Percentiles rank a stretch among this genome's conserved stretches.
These are phyloP conservation scores for Apistogramma diplotaenia DNA, from an alignment of 2,113 vertebrate species.

Conservation along the genomic window DNA sequence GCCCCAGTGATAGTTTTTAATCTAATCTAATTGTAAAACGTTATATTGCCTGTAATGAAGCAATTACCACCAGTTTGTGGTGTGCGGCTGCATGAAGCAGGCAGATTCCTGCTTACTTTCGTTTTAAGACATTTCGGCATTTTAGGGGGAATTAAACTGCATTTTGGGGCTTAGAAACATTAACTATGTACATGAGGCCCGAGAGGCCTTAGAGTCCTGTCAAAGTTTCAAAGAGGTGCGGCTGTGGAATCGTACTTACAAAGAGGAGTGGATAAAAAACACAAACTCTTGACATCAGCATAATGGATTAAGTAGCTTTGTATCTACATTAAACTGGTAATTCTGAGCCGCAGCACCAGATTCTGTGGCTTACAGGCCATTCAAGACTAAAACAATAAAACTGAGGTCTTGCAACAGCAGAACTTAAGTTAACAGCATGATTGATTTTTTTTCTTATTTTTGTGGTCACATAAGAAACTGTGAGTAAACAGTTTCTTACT, in stretches of 20 bases:
- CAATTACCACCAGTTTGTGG: not conserved
- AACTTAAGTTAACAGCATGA: too few species aligned
- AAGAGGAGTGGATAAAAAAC: not conserved
- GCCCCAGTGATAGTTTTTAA: not conserved
- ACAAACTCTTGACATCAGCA: not conserved
- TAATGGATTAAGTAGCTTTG: not conserved
- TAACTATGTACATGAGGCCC: not conserved
- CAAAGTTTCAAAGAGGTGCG: not conserved
- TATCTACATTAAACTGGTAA: not conserved
- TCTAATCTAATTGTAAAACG: not conserved
- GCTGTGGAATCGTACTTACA: not conserved
- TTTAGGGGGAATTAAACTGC: not conserved
- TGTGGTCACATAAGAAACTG: not conserved
- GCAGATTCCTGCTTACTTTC: not conserved
- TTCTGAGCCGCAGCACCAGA: not conserved
- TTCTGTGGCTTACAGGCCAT: not conserved
- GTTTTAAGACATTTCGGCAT: not conserved
- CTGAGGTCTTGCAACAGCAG: not conserved
- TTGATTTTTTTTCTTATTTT: not conserved
- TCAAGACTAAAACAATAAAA: not conserved
- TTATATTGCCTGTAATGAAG: not conserved
- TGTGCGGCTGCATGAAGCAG: not conserved
- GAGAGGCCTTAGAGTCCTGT: not conserved
- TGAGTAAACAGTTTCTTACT: not conserved
- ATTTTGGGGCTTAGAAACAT: not conserved